A percentile compares a stretch with the other conserved stretches of the same genome.
Evolutionary conservation across 2,797 vertebrate species (phyloP).

Genomic region (Coccyzus lansbergi): DNA sequence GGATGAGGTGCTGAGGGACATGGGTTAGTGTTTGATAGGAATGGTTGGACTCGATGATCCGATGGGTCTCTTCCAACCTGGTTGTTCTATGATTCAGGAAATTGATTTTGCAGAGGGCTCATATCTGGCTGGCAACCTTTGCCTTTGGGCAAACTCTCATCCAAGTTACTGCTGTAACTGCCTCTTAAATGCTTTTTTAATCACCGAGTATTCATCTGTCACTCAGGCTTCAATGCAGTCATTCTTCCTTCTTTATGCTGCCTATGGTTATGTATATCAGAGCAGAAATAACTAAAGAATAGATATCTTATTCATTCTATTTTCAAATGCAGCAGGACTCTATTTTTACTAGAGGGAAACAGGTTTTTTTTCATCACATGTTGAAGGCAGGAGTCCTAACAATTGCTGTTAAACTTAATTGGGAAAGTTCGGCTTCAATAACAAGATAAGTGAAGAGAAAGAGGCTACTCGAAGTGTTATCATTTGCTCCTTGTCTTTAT

Average conservation of each 20-base stretch:
- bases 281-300: slow-evolving; percentile 71
- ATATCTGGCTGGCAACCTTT: slow-evolving; percentile 44
- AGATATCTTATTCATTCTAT: slow-evolving; percentile 71
- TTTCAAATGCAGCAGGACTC: slow-evolving; percentile 61
- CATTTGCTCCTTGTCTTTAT: not conserved
- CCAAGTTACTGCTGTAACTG: slow-evolving; percentile 43
- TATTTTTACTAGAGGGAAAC: slow-evolving; percentile 68
- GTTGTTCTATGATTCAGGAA: no score
- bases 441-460: not conserved
- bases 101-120: not conserved
- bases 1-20: no score
- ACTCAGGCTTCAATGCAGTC: slow-evolving; percentile 69
- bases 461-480: slow-evolving; percentile 3
- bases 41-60: no score
- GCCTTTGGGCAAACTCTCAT: slow-evolving; percentile 35
- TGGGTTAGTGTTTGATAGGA: no score
- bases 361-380: slow-evolving; percentile 23
- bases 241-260: slow-evolving; percentile 63
- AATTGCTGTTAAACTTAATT: slow-evolving; percentile 30
- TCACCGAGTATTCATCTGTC: slow-evolving; percentile 62
- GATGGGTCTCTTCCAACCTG: no score
- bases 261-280: slow-evolving; percentile 72
- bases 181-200: slow-evolving; percentile 57
- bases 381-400: slow-evolving; percentile 10
- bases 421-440: slow-evolving; percentile 45